Conservation (phyloP, 2,113 vertebrate species). For the Meleagris gallopavo region DNA sequence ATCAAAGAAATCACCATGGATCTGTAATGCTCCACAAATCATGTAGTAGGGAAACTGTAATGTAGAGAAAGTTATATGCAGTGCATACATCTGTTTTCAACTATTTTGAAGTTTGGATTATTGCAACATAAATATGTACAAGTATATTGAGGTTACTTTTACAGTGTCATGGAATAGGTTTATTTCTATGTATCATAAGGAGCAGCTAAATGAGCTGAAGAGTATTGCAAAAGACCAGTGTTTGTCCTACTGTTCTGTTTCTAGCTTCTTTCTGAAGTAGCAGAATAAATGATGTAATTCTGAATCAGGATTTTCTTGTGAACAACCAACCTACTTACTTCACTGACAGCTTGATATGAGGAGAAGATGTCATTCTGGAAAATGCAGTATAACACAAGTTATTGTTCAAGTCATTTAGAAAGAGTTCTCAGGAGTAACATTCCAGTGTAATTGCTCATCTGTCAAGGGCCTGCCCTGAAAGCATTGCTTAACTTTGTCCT, state of each 20-base stretch:
- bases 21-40: not conserved
- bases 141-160: not conserved
- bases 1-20: not conserved
- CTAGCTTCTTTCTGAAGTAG: not conserved
- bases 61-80: not conserved
- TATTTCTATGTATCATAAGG: not conserved
- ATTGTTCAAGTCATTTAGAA: slow-evolving; percentile 5
- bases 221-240: not conserved
- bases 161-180: not conserved
- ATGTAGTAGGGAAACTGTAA: not conserved
- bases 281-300: not conserved
- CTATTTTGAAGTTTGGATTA: not conserved
- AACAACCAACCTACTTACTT: not conserved
- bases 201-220: not conserved
- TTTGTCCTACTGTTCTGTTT: not conserved
- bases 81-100: not conserved
- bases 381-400: not conserved
- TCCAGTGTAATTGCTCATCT: slow-evolving; percentile 21
- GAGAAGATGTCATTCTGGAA: not conserved
- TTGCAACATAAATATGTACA: not conserved
- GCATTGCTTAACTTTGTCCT: slow-evolving; percentile 9
- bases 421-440: slow-evolving; percentile 3
- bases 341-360: not conserved
- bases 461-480: not conserved
- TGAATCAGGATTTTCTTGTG: not conserved